Evolutionary conservation across 37 sponge, comb jelly and placozoan genomes (phyloP), one percentile per base, ranked within the genome.

Genomic region (Crambe crambe): DNA sequence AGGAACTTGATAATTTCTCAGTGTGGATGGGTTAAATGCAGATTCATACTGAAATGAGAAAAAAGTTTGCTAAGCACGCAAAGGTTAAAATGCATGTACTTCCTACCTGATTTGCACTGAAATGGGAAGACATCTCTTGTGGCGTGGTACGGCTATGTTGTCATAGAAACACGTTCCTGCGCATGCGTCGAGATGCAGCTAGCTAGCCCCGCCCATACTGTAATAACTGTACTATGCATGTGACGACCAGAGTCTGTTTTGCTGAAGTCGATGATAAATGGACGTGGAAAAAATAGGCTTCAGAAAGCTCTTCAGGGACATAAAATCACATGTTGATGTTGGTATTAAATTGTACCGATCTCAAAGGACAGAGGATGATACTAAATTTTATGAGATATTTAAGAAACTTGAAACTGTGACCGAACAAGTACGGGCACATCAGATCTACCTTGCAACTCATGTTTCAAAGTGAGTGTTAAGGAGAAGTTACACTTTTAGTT

Each of bases 101-200:
- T 62, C 25, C 22, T 68, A 89, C 89, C 89, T 89, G 90, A 38
- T 90, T 90, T 8, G 85, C 87, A 60, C 86, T 85, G 72, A 80
- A 90, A 39, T 85, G 69, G 35, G 90, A 78, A 67, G 90, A 80
- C 90, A 90, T 90, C 12, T 47, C 51, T 15, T 12, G 12, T 12
- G 12, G 12, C 12, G 51, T 47, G 51, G 6, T 47, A 15, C 6
- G 12, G 51, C 12, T 47, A 15, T 47, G 51, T 47, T 47, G 51
- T 47, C 12, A 47, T 47, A 47, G 51, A 6, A 47, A 47, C 51
- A 47, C n/a, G n/a, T n/a, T n/a, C n/a, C 51, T 47, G 51, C 51
- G 12, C 51, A 15, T 6, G 51, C 51, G 51, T 15, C 12, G 10
- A 47, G 6, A 12, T 47, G 51, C 51, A 12, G 10, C 12, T 12